Percentiles rank a stretch among this genome's conserved stretches.
Conservation (phyloP, 1,140 invertebrate species). For the Yoshiicerus persimilis region DNA sequence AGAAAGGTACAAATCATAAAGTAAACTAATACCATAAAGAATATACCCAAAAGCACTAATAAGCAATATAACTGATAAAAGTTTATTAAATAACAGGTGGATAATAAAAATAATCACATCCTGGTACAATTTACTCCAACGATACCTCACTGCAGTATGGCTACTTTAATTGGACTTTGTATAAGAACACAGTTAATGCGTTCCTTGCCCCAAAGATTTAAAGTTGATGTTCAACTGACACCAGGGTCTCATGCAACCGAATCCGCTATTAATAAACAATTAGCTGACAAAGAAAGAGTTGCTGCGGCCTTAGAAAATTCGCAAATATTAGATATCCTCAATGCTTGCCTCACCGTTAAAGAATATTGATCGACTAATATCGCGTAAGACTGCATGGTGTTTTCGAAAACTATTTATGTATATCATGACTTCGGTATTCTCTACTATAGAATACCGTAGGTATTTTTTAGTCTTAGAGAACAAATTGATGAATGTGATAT, state of each 20-base stretch:
- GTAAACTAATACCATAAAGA: no score
- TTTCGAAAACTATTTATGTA: no score
- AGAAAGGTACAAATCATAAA: no score
- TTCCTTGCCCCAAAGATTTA: conserved; percentile 79
- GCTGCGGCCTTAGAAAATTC: conserved; percentile 94
- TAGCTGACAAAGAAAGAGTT: conserved; percentile 96
- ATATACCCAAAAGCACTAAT: no score
- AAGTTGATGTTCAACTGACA: conserved; percentile 85
- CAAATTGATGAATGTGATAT: no score
- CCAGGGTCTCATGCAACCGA: conserved; percentile 92
- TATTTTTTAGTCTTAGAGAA: no score
- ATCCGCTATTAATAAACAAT: conserved; percentile 91
- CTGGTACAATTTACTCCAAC: conserved; percentile 91
- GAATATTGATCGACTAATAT: not conserved
- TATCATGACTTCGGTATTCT: no score
- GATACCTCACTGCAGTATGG: conserved; percentile 99
- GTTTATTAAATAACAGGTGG: conserved; percentile 57
- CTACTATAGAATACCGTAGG: no score
- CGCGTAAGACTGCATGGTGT: no score
- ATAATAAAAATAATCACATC: conserved; percentile 71
- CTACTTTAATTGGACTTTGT: conserved; percentile 91
- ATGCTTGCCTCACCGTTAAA: conserved; percentile 71
- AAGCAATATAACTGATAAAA: no score
- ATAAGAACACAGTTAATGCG: conserved; percentile 85
- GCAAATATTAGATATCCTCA: conserved; percentile 87